Percentiles rank a stretch among this genome's conserved stretches.
Conservation (phyloP, 2,797 vertebrate species). For the Sebastes itinus region DNA sequence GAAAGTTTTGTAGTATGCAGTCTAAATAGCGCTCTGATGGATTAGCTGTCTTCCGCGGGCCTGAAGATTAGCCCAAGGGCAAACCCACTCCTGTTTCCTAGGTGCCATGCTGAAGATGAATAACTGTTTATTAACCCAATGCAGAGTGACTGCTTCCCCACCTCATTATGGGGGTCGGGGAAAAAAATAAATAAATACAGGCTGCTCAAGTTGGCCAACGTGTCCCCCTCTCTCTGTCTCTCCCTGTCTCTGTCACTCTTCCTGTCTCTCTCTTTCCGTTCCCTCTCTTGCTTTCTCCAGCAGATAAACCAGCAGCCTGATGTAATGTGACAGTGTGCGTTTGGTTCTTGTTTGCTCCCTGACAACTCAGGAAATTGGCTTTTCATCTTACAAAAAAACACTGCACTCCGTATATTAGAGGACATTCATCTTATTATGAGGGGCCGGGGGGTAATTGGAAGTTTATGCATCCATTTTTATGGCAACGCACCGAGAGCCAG, state of each 20-base stretch:
- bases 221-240: neutral
- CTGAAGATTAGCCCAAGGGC: slow-evolving; percentile 81
- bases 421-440: slow-evolving; percentile 74
- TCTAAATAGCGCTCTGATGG: slow-evolving; percentile 77
- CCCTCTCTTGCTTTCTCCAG: slow-evolving; percentile 26
- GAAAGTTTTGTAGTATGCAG: slow-evolving; percentile 66
- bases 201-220: slow-evolving; percentile 32
- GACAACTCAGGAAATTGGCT: slow-evolving; percentile 81
- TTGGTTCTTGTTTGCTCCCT: slow-evolving; percentile 70
- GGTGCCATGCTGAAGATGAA: slow-evolving; percentile 78
- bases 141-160: slow-evolving; percentile 72
- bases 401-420: slow-evolving; percentile 59
- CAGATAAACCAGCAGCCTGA: slow-evolving; percentile 71
- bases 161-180: slow-evolving; percentile 56
- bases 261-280: neutral
- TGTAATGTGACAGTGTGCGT: slow-evolving; percentile 74
- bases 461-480: slow-evolving; percentile 60
- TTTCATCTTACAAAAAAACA: slow-evolving; percentile 74
- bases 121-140: slow-evolving; percentile 80
- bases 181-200: neutral
- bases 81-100: slow-evolving; percentile 71
- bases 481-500: neutral
- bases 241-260: slow-evolving; percentile 39
- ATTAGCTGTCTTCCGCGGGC: slow-evolving; percentile 71
- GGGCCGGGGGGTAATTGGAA: slow-evolving; percentile 66